Evolutionary conservation across 1,140 invertebrate species (phyloP).

Genomic region (Dendrolimus kikuchii): DNA sequence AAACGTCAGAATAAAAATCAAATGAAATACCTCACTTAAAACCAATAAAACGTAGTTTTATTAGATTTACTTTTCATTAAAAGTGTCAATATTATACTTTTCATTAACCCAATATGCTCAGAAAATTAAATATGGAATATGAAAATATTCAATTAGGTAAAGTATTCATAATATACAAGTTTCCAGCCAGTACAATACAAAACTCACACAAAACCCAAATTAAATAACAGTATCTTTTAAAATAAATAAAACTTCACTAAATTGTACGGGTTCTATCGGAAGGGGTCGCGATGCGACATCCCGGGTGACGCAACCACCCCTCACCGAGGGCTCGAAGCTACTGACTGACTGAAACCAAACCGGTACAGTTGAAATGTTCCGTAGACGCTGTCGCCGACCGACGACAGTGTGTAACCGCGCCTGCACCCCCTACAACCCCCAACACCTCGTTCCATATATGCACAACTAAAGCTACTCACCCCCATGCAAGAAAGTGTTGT

Average conservation of each 20-base stretch:
- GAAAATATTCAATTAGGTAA: too few species aligned
- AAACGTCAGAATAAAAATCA: too few species aligned
- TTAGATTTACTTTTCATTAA: too few species aligned
- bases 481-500: slow-evolving; percentile 42
- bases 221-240: slow-evolving; percentile 9
- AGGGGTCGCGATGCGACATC: slow-evolving; percentile 20
- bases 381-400: slow-evolving; percentile 26
- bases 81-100: too few species aligned
- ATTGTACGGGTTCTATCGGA: slow-evolving; percentile 9
- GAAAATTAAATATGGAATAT: too few species aligned
- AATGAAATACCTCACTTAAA: too few species aligned
- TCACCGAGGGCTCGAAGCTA: slow-evolving; percentile 40
- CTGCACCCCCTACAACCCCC: slow-evolving; percentile 31
- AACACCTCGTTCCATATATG: slow-evolving; percentile 48
- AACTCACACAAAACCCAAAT: slow-evolving; percentile 24
- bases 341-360: slow-evolving; percentile 40
- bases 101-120: too few species aligned
- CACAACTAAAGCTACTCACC: slow-evolving; percentile 47
- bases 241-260: slow-evolving; percentile 34
- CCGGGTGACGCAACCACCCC: slow-evolving; percentile 40
- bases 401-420: slow-evolving; percentile 41
- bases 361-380: slow-evolving; percentile 2
- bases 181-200: slow-evolving; percentile 25
- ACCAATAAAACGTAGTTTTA: too few species aligned
- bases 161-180: neutral